Evolutionary conservation across 2,888 invertebrate species (phyloP).

Genomic region (Chrysopilus asiliformis): DNA sequence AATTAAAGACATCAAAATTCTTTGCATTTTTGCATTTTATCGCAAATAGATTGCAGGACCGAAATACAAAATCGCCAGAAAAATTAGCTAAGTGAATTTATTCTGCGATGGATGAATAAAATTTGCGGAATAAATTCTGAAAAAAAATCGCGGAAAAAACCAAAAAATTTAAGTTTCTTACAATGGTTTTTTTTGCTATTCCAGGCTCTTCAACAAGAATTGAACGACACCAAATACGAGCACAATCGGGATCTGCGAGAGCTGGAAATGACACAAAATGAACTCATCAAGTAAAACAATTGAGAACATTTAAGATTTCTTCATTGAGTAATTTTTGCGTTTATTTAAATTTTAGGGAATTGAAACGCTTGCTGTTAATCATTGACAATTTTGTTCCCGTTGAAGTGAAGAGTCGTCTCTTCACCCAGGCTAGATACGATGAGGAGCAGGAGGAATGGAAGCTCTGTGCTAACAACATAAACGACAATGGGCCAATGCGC

Average conservation of each 20-base stretch:
- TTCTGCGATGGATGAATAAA: too few relatives aligned
- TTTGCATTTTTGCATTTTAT: too few relatives aligned
- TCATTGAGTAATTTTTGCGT: not conserved
- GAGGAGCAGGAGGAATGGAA: slow-evolving; percentile 72
- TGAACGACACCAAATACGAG: slow-evolving; percentile 70
- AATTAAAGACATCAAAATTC: too few relatives aligned
- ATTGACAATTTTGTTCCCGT: slow-evolving; percentile 84
- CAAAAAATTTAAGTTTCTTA: not conserved
- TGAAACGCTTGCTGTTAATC: slow-evolving; percentile 76
- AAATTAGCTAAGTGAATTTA: too few relatives aligned
- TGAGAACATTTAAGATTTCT: not conserved
- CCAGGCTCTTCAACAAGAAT: slow-evolving; percentile 49
- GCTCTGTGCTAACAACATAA: slow-evolving; percentile 32
- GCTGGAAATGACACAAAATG: slow-evolving; percentile 80
- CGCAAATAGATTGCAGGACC: too few relatives aligned
- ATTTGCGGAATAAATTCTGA: too few relatives aligned
- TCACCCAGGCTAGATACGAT: slow-evolving; percentile 61
- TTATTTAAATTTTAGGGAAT: slow-evolving; percentile 42
- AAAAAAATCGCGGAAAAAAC: slow-evolving; percentile 33
- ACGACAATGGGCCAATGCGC: slow-evolving; percentile 33
- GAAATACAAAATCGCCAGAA: too few relatives aligned
- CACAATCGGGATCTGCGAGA: slow-evolving; percentile 87
- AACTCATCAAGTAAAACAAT: slow-evolving; percentile 63
- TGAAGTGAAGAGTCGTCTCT: slow-evolving; percentile 61
- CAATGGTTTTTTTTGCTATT: not conserved